Base-by-base conservation (phyloP, 1,140 invertebrate genomes). In the Brachionus rotundiformis region DNA sequence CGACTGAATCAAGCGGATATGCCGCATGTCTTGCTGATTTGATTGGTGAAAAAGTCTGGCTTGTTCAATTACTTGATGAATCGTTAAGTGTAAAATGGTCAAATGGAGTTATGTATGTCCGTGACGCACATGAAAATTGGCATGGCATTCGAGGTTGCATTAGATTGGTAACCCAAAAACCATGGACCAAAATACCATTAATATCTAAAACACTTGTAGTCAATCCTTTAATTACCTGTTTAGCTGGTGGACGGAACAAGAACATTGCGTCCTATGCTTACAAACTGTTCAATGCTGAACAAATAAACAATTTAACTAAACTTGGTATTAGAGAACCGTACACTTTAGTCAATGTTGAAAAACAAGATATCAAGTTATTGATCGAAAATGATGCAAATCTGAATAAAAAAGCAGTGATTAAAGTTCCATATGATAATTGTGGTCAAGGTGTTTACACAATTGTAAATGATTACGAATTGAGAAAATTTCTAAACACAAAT, bases 361-460 rank as follows among this genome's bases (percentile, higher is more conserved):
- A 76, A 76, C 8, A 76, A 29, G 44, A 76, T 8, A 76, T 49
- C 7, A 16, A 19, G n/a, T 16, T 16, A 5, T 7, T 76, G 2
- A 23, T 29, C 6, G 44, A 39, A 16, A 49, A 76, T 29, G 33
- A 76, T 33, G 25, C 11, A 4, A 73, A 44, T 41, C 27, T 76
- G 16, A 54, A 54, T 54, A 31, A 29, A 39, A 49, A 76, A 49
- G 41, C 23, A 2, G 73, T 76, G 25, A 76, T 76, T 16, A 76
- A 76, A 54, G 73, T 49, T n/a, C 73, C 73, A 13, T 76, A 76
- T 76, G 25, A 49, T 8, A 76, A 76, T 76, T 27, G 41, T 76
- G 73, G 73, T 19, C 73, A 76, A 31, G 73, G 73, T 16, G 73
- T 76, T 5, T 76, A 76, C 13, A 76, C 73, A n/a, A 76, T 76